phyloP scores from a whole-genome alignment of 2,888 invertebrate species.

The Loripinus fragilis region DNA sequence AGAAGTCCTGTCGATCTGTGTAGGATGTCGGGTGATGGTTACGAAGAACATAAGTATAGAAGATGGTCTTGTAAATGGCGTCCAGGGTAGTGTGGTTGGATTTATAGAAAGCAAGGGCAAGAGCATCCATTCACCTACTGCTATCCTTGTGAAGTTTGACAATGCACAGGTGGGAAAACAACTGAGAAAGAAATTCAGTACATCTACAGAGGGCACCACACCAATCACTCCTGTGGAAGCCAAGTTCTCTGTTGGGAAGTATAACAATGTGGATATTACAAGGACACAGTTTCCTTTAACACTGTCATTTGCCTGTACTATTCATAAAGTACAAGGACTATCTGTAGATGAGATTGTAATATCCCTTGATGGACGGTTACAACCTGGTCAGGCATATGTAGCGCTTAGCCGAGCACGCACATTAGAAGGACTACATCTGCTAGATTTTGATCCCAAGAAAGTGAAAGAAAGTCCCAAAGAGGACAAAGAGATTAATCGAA shows the following conservation, averaged over 20 bases:
- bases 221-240: background rate
- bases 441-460: background rate
- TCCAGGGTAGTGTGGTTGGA: conserved; percentile 23
- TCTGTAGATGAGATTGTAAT: background rate
- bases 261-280: background rate
- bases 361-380: background rate
- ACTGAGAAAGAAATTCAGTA: background rate
- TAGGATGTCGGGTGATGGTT: conserved; percentile 35
- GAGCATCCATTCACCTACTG: background rate
- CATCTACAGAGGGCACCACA: background rate
- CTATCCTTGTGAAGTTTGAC: background rate
- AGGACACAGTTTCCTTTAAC: background rate
- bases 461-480: background rate
- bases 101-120: conserved; percentile 1
- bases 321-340: background rate
- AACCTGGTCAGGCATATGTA: background rate
- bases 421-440: background rate
- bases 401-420: background rate
- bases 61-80: conserved; percentile 49
- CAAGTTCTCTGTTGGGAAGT: background rate
- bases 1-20: conserved; percentile 18
- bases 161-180: background rate
- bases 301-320: background rate
- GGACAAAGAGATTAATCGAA: background rate
- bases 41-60: conserved; percentile 43